Percentiles rank a stretch among this genome's conserved stretches.
These are phyloP conservation scores for Hormaphis cornu DNA, from an alignment of 1,140 invertebrate species.

Conservation along the genomic window DNA sequence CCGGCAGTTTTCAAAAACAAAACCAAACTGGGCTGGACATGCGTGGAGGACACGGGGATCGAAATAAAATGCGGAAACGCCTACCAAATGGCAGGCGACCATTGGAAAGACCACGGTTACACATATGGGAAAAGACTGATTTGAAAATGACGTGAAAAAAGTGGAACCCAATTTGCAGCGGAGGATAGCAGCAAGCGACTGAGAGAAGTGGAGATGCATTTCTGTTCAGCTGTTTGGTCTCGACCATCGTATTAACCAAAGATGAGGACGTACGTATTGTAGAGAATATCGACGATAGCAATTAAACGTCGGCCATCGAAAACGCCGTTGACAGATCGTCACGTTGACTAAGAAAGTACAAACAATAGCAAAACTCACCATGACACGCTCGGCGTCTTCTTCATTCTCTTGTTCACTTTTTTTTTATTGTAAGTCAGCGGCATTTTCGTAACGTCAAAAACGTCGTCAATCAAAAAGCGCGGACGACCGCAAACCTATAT, in stretches of 20 bases:
- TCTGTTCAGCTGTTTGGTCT: not conserved
- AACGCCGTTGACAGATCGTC: too few relatives aligned
- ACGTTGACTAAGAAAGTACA: too few relatives aligned
- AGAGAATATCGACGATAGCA: too few relatives aligned
- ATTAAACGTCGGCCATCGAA: too few relatives aligned
- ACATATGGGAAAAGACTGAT: not conserved
- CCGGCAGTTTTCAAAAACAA: not conserved
- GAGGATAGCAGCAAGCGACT: not conserved
- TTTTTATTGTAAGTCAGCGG: constrained; percentile 12
- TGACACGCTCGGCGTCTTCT: not conserved
- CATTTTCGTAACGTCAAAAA: not conserved
- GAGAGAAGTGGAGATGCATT: not conserved
- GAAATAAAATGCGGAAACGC: not conserved
- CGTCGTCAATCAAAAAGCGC: too few relatives aligned
- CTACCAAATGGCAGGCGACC: not conserved
- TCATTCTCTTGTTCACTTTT: constrained; percentile 1
- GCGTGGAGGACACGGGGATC: not conserved
- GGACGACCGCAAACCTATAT: too few relatives aligned
- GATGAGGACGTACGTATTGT: too few relatives aligned
- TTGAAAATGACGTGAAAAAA: not conserved
- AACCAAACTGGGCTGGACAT: not conserved
- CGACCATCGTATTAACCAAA: not conserved
- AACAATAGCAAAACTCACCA: not conserved
- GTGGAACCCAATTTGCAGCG: not conserved
- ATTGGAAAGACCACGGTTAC: not conserved